phyloP scores from a whole-genome alignment of 2,797 vertebrate species.

The Darevskia mixta region DNA sequence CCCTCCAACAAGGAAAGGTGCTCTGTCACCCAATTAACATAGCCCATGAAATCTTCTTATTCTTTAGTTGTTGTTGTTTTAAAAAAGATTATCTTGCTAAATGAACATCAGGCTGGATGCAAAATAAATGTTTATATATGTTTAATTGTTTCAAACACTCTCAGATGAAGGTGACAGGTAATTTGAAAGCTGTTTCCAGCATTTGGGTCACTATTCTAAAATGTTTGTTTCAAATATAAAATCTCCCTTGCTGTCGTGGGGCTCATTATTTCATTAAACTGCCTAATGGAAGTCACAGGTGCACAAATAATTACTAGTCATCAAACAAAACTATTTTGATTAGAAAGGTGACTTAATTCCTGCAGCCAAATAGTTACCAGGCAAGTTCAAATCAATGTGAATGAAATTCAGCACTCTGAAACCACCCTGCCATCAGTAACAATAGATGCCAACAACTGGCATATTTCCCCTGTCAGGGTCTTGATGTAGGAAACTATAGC shows the following conservation, averaged over 20 bases:
- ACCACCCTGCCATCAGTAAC: neutral
- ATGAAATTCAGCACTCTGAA: neutral
- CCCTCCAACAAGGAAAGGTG: neutral
- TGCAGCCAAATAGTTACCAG: neutral
- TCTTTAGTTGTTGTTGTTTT: neutral
- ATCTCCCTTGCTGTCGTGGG: neutral
- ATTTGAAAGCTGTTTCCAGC: neutral
- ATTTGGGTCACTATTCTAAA: neutral
- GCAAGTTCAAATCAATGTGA: neutral
- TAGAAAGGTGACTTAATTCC: neutral
- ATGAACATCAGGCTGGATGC: neutral
- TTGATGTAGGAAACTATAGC: neutral
- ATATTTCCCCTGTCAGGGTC: neutral
- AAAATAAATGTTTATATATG: neutral
- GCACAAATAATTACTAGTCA: neutral
- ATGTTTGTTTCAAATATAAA: neutral
- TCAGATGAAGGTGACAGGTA: neutral
- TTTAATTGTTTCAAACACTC: neutral
- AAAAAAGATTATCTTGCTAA: neutral
- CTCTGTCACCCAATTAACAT: neutral
- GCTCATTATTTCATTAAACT: neutral
- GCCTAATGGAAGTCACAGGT: neutral
- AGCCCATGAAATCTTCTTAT: neutral
- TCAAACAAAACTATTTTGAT: neutral
- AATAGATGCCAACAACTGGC: neutral